Conservation (phyloP, 2,113 vertebrate species). For the Pipa parva region DNA sequence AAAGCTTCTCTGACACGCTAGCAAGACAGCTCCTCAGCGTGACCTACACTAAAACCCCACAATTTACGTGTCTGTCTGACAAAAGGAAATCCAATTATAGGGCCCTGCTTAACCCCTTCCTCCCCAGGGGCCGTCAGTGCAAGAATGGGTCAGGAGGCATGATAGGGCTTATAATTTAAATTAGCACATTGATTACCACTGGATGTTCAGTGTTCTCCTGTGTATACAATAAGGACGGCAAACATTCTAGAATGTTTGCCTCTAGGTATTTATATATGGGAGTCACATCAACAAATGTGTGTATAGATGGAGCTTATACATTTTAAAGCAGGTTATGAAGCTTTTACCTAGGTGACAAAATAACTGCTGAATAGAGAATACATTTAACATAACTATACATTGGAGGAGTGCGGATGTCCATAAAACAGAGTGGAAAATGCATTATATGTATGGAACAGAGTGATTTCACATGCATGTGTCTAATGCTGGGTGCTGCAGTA, state of each 20-base stretch:
- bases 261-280: not conserved
- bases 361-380: too few species aligned
- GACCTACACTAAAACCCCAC: slow-evolving; percentile 3
- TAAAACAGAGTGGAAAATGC: too few species aligned
- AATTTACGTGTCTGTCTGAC: slow-evolving; percentile 18
- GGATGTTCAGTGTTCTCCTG: not conserved
- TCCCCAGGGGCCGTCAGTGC: not conserved
- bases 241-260: too few species aligned
- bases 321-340: too few species aligned
- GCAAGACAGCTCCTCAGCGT: slow-evolving; percentile 18
- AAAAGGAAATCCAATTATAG: slow-evolving; percentile 14
- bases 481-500: not conserved
- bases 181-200: slow-evolving; percentile 15
- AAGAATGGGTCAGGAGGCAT: not conserved
- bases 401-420: too few species aligned
- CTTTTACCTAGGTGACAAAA: too few species aligned
- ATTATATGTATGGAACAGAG: not conserved
- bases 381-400: too few species aligned
- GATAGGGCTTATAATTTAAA: not conserved
- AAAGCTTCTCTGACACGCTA: slow-evolving; percentile 10
- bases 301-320: too few species aligned
- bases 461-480: not conserved
- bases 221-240: not conserved
- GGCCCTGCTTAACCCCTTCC: not conserved
- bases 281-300: not conserved